Evolutionary conservation across 2,888 invertebrate species (phyloP).

Genomic region (Acleris cristana): DNA sequence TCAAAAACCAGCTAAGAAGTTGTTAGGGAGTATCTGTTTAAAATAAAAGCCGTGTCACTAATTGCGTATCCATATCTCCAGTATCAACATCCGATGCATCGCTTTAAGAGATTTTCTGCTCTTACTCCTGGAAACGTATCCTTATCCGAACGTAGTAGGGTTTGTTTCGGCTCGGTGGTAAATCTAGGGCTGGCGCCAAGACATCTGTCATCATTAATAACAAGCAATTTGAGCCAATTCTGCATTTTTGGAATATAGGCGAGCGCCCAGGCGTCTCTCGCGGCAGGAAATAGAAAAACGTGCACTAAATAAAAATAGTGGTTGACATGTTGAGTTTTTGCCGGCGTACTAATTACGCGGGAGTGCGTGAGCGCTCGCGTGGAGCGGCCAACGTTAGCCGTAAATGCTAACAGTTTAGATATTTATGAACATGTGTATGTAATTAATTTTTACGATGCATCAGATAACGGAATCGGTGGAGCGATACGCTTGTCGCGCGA

Average conservation of each 20-base stretch:
- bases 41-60: slow-evolving; percentile 67
- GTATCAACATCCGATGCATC: slow-evolving; percentile 79
- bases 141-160: slow-evolving; percentile 40
- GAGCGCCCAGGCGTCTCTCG: slow-evolving; percentile 74
- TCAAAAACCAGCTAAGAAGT: not conserved
- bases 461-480: slow-evolving; percentile 75
- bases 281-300: slow-evolving; percentile 80
- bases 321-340: slow-evolving; percentile 77
- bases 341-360: slow-evolving; percentile 50
- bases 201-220: slow-evolving; percentile 84
- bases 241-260: slow-evolving; percentile 78
- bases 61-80: slow-evolving; percentile 75
- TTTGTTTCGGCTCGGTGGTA: slow-evolving; percentile 42
- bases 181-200: slow-evolving; percentile 70
- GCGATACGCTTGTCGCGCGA: slow-evolving; percentile 74
- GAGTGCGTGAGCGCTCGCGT: slow-evolving; percentile 57
- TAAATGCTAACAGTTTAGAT: slow-evolving; percentile 79
- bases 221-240: slow-evolving; percentile 82
- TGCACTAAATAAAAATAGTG: slow-evolving; percentile 75
- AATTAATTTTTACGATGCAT: slow-evolving; percentile 83
- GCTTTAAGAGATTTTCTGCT: slow-evolving; percentile 51
- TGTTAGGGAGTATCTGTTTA: slow-evolving; percentile 6
- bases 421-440: slow-evolving; percentile 82
- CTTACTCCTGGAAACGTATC: slow-evolving; percentile 46
- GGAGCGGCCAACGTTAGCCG: slow-evolving; percentile 67